Evolutionary conservation across 2,888 invertebrate species (phyloP), one percentile per base, ranked within the genome.

Genomic region (Drosophila testacea): DNA sequence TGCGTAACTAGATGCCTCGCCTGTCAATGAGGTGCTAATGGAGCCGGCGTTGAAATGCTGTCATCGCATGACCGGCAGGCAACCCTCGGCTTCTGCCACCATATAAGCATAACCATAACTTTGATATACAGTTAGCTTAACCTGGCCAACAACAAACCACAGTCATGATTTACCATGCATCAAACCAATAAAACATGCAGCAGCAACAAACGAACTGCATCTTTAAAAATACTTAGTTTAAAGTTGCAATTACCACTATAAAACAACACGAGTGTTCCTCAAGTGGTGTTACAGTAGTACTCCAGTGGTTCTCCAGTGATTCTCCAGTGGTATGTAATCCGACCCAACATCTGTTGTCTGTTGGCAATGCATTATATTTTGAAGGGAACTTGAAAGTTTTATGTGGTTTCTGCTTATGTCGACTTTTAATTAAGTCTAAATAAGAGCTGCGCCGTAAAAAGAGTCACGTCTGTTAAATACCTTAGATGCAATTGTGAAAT

Each of bases 11-110:
- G 72, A 88, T 77, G 69, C 75, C 54, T 65, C 62, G 69, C 59
- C 81, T 88, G 83, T 86, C 87, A 86, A 79, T 81, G 88, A 85
- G 85, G 85, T 85, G 85, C 88, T 85, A 85, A 85, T 88, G 83
- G 83, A 69, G 78, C 51, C 64, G 73, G 74, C 75, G 73, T 61
- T 77, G 74, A 71, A 64, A 60, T 56, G 68, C 62, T 61, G 65
- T 69, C 83, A 64, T 69, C 61, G 69, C 73, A 73, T 78, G 76
- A 67, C 47, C 64, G 47, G 36, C 34, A 48, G 47, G 11, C 64
- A 50, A 42, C 57, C 63, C 62, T 56, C 51, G 10, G 34, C 48
- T 34, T 34, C 41, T 38, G 46, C 54, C 10, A 13, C 30, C 66
- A 47, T 32, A 44, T 9, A 54, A 7, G 38, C 46, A 13, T 71